phyloP scores from a whole-genome alignment of 2,888 invertebrate species.

The Euzophera pinguis region DNA sequence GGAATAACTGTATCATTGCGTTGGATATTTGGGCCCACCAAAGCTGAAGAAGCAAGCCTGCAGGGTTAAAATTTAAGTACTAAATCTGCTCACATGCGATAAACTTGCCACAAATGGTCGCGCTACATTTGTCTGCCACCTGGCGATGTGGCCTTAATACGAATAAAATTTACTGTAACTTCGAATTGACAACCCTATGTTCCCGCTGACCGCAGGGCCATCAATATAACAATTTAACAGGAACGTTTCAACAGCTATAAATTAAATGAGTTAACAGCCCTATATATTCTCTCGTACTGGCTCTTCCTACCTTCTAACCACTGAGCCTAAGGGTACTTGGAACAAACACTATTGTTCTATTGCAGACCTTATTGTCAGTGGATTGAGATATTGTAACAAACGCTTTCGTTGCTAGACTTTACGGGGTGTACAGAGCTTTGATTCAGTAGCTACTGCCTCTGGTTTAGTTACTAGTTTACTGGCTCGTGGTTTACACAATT shows the following conservation, averaged over 20 bases:
- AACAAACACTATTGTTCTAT: constrained; percentile 3
- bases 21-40: no score
- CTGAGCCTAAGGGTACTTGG: constrained; percentile 10
- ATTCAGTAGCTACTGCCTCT: background rate
- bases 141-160: background rate
- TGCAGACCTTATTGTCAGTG: background rate
- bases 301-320: constrained; percentile 15
- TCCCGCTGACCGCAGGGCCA: constrained; percentile 43
- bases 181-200: constrained; percentile 43
- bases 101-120: no score
- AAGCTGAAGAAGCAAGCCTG: no score
- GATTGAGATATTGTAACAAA: constrained; percentile 3
- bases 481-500: no score
- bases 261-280: constrained; percentile 71
- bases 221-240: constrained; percentile 77
- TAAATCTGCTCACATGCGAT: no score
- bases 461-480: background rate
- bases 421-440: background rate
- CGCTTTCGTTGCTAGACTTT: background rate
- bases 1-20: no score
- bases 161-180: background rate
- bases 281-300: constrained; percentile 41
- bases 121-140: no score
- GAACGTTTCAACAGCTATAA: constrained; percentile 72
- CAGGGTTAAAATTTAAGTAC: no score